Conservation (phyloP, 2,888 invertebrate genomes). For the Gonocerus acuteangulatus region DNA sequence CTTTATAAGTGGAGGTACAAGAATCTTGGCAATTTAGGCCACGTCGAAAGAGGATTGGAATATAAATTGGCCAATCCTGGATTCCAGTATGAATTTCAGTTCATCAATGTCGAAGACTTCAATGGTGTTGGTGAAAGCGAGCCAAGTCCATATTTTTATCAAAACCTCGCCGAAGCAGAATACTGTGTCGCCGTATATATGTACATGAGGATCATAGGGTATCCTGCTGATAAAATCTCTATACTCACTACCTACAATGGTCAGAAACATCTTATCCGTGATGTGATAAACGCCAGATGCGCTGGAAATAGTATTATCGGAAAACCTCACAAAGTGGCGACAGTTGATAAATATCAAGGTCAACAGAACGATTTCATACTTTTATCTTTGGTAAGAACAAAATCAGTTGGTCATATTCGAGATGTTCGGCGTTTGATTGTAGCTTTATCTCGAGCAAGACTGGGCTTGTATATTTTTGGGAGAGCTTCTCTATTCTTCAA, state of each 20-base stretch:
- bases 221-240: constrained; percentile 92
- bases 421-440: constrained; percentile 95
- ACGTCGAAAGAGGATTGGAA: constrained; percentile 75
- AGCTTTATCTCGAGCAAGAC: constrained; percentile 92
- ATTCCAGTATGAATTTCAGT: constrained; percentile 84
- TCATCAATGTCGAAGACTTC: constrained; percentile 93
- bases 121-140: constrained; percentile 95
- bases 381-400: constrained; percentile 89
- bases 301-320: constrained; percentile 93
- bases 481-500: constrained; percentile 86
- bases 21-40: constrained; percentile 85
- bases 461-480: constrained; percentile 94
- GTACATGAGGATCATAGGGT: constrained; percentile 96
- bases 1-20: constrained; percentile 96
- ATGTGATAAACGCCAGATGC: constrained; percentile 89
- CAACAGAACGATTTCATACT: constrained; percentile 99
- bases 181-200: constrained; percentile 95
- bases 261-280: constrained; percentile 93
- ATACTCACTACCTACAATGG: constrained; percentile 99
- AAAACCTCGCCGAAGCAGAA: constrained; percentile 85
- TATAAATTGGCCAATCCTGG: constrained; percentile 89
- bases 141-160: constrained; percentile 97
- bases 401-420: constrained; percentile 93
- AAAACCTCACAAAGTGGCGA: constrained; percentile 83
- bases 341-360: constrained; percentile 98